Percentiles rank a stretch among this genome's conserved stretches.
Evolutionary conservation across 1,140 invertebrate genomes (phyloP).

Genomic region (Teleopsis dalmanni): DNA sequence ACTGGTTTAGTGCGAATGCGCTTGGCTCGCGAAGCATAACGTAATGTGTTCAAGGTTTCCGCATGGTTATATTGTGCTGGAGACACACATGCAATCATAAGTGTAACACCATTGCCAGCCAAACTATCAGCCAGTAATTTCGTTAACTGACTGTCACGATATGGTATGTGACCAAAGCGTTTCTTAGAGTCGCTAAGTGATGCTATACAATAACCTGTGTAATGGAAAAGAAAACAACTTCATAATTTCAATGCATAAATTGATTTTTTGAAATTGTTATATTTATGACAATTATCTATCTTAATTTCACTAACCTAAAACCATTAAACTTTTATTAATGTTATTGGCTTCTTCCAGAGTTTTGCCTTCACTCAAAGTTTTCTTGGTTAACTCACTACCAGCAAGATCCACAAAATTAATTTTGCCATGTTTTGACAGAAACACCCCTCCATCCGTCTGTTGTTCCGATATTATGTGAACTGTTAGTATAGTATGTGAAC

Average conservation of each 20-base stretch:
- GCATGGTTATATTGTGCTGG: conserved; percentile 76
- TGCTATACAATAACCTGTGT: conserved; percentile 85
- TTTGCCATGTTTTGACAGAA: conserved; percentile 80
- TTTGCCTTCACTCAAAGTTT: conserved; percentile 85
- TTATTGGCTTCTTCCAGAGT: conserved; percentile 90
- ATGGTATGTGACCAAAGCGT: conserved; percentile 79
- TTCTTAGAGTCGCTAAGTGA: conserved; percentile 79
- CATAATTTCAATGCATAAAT: background rate
- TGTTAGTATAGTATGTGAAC: conserved; percentile 91
- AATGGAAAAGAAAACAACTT: background rate
- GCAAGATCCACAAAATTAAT: conserved; percentile 92
- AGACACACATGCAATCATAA: conserved; percentile 92
- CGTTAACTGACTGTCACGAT: conserved; percentile 87
- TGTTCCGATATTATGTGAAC: conserved; percentile 77
- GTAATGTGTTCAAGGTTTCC: conserved; percentile 86
- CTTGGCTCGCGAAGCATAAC: conserved; percentile 81
- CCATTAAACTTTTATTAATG: conserved; percentile 94
- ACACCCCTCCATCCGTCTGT: conserved; percentile 71
- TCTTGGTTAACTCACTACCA: conserved; percentile 89
- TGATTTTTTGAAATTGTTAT: background rate
- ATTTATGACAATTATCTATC: background rate
- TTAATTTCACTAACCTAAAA: conserved; percentile 58
- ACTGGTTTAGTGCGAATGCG: conserved; percentile 82
- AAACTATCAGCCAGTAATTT: conserved; percentile 88
- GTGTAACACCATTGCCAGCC: conserved; percentile 87